These are phyloP conservation scores for Shargacucullia verbasci DNA, from an alignment of 2,888 invertebrate genomes.

Conservation along the genomic window DNA sequence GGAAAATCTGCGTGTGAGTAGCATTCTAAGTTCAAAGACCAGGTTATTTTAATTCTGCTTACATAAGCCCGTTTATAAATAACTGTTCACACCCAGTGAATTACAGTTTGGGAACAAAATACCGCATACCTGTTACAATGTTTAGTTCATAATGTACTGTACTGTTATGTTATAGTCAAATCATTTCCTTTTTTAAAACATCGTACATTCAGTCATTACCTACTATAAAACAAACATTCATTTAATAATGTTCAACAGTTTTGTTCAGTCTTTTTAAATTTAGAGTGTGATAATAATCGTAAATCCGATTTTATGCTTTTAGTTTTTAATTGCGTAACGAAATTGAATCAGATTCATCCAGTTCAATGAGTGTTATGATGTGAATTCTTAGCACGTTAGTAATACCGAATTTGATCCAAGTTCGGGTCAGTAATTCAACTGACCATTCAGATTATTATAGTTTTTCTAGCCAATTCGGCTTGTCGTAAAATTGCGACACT, in stretches of 20 bases:
- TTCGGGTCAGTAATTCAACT: conserved; percentile 14
- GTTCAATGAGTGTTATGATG: conserved; percentile 27
- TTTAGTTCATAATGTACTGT: too few relatives aligned
- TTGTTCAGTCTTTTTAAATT: conserved; percentile 16
- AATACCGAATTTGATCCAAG: conserved; percentile 20
- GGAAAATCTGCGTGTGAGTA: background rate
- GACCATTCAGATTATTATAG: conserved; percentile 46
- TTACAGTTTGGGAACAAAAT: too few relatives aligned
- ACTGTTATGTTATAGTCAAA: too few relatives aligned
- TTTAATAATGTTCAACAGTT: conserved; percentile 3
- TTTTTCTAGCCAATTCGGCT: conserved; percentile 43
- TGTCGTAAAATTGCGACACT: conserved; percentile 46
- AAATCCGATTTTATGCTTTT: conserved; percentile 25
- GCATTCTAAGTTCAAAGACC: background rate
- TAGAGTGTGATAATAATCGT: conserved; percentile 18
- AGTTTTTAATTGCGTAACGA: conserved; percentile 28
- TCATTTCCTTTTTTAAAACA: too few relatives aligned
- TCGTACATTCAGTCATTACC: too few relatives aligned
- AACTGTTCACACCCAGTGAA: too few relatives aligned
- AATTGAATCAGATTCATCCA: conserved; percentile 27
- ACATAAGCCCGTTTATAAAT: too few relatives aligned
- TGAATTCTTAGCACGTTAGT: conserved; percentile 21
- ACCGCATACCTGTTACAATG: too few relatives aligned
- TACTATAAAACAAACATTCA: background rate
- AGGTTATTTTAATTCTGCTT: too few relatives aligned